Conservation (phyloP, 1,140 invertebrate species). For the Heliothis subflexa region DNA sequence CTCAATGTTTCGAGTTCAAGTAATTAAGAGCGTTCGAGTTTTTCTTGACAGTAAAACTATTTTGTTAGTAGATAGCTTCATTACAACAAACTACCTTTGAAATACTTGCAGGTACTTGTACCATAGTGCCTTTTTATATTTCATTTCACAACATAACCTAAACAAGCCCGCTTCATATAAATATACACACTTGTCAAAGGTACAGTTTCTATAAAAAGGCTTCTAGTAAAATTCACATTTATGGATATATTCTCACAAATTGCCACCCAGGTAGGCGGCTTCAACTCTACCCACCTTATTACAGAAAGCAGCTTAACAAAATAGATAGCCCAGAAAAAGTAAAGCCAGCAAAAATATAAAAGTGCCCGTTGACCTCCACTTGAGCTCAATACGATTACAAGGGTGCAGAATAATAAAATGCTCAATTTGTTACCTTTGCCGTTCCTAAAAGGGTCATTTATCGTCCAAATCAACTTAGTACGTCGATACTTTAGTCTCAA, state of each 20-base stretch:
- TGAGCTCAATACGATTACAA: conserved; percentile 68
- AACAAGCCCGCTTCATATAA: no score
- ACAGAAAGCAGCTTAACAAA: conserved; percentile 39
- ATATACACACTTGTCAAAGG: no score
- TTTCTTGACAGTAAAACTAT: neutral
- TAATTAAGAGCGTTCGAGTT: neutral
- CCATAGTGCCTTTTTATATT: no score
- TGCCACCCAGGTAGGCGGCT: neutral
- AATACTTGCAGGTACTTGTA: no score
- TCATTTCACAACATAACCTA: no score
- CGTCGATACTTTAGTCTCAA: conserved; percentile 38
- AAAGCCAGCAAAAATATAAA: conserved; percentile 56
- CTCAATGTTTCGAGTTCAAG: neutral
- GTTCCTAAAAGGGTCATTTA: conserved; percentile 63
- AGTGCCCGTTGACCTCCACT: conserved; percentile 54
- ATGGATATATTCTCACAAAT: no score
- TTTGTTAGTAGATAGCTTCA: no score
- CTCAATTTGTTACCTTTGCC: conserved; percentile 75
- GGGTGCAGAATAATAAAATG: conserved; percentile 75
- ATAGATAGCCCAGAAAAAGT: conserved; percentile 45
- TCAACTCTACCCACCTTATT: neutral
- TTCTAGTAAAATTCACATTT: no score
- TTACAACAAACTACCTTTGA: no score
- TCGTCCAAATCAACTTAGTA: conserved; percentile 64
- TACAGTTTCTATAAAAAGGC: no score